Evolutionary conservation across 2,797 vertebrate species (phyloP).

Genomic region (Microctenopoma lineatum): DNA sequence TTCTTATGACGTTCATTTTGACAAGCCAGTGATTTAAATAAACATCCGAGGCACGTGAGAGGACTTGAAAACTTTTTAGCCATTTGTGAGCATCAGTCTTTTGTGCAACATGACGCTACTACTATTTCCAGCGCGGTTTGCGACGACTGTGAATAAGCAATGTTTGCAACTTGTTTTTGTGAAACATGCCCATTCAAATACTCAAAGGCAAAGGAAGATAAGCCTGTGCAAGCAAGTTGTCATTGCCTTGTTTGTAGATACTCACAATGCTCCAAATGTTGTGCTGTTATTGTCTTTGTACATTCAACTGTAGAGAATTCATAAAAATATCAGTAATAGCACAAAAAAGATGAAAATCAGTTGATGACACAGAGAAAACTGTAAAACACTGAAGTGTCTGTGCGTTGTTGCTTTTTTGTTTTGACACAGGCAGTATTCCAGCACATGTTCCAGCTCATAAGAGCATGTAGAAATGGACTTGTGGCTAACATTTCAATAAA

Average conservation of each 20-base stretch:
- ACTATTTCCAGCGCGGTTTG: background rate
- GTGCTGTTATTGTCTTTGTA: too few species aligned
- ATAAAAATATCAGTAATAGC: background rate
- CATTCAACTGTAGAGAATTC: background rate
- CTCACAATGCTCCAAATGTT: background rate
- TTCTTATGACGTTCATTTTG: too few species aligned
- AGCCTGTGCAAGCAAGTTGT: background rate
- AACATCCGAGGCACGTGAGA: background rate
- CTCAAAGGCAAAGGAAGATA: too few species aligned
- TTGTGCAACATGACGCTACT: background rate
- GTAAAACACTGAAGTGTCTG: background rate
- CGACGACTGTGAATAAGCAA: background rate
- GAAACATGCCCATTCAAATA: background rate
- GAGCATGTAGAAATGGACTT: slow-evolving; percentile 19
- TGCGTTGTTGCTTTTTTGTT: background rate
- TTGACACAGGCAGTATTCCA: background rate
- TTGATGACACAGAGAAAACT: background rate
- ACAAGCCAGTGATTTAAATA: background rate
- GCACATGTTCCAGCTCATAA: background rate
- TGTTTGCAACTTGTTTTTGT: background rate
- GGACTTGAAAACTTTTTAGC: background rate
- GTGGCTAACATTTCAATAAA: slow-evolving; percentile 38
- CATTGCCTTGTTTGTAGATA: background rate
- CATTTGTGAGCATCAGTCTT: background rate
- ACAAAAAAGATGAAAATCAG: background rate